Evolutionary conservation across 2,888 invertebrate genomes (phyloP).

Genomic region (Laspeyria flexula): DNA sequence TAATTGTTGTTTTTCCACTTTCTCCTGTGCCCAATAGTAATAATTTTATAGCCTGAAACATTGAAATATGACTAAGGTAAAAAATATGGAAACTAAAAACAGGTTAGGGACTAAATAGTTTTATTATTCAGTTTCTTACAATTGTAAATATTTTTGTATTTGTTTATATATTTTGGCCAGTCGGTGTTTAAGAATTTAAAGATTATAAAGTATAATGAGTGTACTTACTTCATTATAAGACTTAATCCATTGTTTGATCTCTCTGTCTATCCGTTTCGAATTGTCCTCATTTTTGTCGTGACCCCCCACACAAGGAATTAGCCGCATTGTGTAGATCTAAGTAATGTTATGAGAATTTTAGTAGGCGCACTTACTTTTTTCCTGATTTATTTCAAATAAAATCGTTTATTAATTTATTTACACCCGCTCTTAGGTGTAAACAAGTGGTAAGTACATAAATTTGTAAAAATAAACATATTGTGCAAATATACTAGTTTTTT

Average conservation of each 20-base stretch:
- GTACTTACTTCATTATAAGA: slow-evolving; percentile 81
- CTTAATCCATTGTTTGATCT: slow-evolving; percentile 83
- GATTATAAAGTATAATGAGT: neutral
- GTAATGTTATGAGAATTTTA: neutral
- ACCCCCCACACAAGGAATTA: slow-evolving; percentile 64
- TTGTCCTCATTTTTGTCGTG: slow-evolving; percentile 72
- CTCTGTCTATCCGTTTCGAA: slow-evolving; percentile 81
- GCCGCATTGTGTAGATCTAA: slow-evolving; percentile 49
- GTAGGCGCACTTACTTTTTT: neutral
- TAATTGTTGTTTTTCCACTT: slow-evolving; percentile 94
- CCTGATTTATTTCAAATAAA: too few relatives aligned
- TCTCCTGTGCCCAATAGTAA: slow-evolving; percentile 91
- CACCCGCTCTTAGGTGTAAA: too few relatives aligned
- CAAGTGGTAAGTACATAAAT: too few relatives aligned
- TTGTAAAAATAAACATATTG: too few relatives aligned
- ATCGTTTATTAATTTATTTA: too few relatives aligned
- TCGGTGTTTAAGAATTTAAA: too few relatives aligned
- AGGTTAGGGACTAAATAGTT: too few relatives aligned
- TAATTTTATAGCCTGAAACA: slow-evolving; percentile 84
- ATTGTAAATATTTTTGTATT: too few relatives aligned
- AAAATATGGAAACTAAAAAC: too few relatives aligned
- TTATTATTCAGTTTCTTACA: too few relatives aligned
- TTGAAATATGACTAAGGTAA: neutral
- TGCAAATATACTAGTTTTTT: too few relatives aligned
- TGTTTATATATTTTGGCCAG: too few relatives aligned